Evolutionary conservation across 2,888 invertebrate species (phyloP).

Genomic region (Tubulanus polymorphus): DNA sequence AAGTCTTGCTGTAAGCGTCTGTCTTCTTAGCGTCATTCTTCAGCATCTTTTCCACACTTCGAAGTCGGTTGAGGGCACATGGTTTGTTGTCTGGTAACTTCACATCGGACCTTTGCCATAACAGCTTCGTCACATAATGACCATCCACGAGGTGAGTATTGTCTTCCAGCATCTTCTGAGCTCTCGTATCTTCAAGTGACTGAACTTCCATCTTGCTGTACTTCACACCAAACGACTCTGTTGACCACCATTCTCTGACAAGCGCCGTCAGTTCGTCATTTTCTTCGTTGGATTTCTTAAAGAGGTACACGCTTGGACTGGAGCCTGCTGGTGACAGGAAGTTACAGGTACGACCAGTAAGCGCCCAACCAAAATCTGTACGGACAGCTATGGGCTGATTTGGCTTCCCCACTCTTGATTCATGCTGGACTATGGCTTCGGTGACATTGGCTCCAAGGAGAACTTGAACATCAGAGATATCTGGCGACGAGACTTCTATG

Average conservation of each 20-base stretch:
- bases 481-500: slow-evolving; percentile 1
- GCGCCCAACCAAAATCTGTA: slow-evolving; percentile 10
- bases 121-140: slow-evolving; percentile 11
- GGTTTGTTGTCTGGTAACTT: slow-evolving; percentile 11
- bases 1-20: slow-evolving; percentile 12
- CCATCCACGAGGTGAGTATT: background rate
- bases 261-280: background rate
- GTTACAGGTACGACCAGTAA: too few relatives aligned
- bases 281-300: too few relatives aligned
- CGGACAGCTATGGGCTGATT: background rate
- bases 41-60: slow-evolving; percentile 15
- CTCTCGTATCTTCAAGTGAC: background rate
- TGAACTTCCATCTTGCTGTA: background rate
- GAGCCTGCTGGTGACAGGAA: too few relatives aligned
- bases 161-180: background rate
- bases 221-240: background rate
- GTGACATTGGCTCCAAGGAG: slow-evolving; percentile 9
- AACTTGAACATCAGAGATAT: background rate
- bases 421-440: slow-evolving; percentile 6
- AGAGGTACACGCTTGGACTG: background rate
- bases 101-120: slow-evolving; percentile 10
- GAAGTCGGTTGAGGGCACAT: slow-evolving; percentile 12
- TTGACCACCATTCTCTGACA: background rate
- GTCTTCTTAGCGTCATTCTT: slow-evolving; percentile 8
- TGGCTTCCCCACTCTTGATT: slow-evolving; percentile 8